phyloP scores from a whole-genome alignment of 2,113 vertebrate species.

The Phrynosoma blainvillii region DNA sequence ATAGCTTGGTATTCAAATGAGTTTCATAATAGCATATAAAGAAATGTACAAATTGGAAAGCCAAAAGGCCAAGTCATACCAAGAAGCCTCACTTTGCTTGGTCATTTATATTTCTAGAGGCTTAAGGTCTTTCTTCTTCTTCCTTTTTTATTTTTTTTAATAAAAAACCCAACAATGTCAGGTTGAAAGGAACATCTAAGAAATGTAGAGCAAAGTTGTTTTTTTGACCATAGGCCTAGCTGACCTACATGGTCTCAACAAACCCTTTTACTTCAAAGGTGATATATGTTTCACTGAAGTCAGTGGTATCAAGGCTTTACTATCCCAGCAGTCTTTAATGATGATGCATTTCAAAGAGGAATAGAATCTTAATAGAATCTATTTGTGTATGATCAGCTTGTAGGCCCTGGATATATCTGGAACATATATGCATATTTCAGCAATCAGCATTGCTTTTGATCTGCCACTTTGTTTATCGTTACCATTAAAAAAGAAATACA shows the following conservation, averaged over 20 bases:
- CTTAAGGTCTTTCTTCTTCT: fast-evolving
- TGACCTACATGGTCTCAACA: fast-evolving
- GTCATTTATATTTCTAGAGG: background rate
- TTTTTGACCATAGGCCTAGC: background rate
- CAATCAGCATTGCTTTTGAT: background rate
- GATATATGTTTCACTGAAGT: background rate
- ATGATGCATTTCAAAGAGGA: background rate
- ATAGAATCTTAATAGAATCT: slow-evolving; percentile 27
- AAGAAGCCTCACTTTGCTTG: too few relatives aligned
- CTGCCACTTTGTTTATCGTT: background rate
- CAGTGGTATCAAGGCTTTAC: background rate
- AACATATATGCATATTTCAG: background rate
- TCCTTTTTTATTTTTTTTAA: background rate
- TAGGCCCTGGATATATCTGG: background rate
- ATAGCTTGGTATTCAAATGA: background rate
- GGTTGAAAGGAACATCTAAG: background rate
- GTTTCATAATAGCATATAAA: background rate
- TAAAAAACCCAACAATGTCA: too few relatives aligned
- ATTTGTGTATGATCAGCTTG: background rate
- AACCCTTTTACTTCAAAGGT: background rate
- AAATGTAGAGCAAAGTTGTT: background rate
- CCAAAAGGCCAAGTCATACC: background rate
- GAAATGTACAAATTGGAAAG: background rate
- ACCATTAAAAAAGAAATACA: background rate
- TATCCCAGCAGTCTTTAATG: background rate